phyloP scores from a whole-genome alignment of 2,888 invertebrate species.

The Mythimna albipuncta region DNA sequence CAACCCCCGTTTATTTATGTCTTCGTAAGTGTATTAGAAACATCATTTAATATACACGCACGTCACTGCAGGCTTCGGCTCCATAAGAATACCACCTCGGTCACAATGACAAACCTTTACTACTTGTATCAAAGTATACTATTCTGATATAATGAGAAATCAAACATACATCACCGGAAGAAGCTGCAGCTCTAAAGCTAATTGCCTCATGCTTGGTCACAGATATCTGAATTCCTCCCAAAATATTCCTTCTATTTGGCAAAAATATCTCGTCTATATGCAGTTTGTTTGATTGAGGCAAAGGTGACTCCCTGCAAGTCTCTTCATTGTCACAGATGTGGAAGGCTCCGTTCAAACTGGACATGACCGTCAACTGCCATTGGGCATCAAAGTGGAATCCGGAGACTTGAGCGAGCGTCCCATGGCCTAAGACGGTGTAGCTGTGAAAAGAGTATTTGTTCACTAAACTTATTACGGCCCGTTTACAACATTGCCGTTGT shows the following conservation, averaged over 20 bases:
- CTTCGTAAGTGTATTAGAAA: too few species aligned
- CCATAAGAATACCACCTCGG: too few species aligned
- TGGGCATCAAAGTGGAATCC: slow-evolving; percentile 70
- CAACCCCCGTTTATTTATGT: too few species aligned
- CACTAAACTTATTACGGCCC: background rate
- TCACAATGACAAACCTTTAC: too few species aligned
- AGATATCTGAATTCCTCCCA: slow-evolving; percentile 80
- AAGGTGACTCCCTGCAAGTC: slow-evolving; percentile 70
- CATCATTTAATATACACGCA: too few species aligned
- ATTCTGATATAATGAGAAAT: background rate
- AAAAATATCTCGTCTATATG: slow-evolving; percentile 83
- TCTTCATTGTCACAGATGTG: slow-evolving; percentile 82
- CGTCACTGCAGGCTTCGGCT: too few species aligned
- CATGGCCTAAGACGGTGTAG: slow-evolving; percentile 83
- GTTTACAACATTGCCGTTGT: too few species aligned
- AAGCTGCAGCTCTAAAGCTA: slow-evolving; percentile 79
- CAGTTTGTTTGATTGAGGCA: slow-evolving; percentile 74
- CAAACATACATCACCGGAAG: slow-evolving; percentile 75
- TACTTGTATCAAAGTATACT: too few species aligned
- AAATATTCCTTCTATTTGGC: slow-evolving; percentile 83
- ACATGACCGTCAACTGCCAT: slow-evolving; percentile 83
- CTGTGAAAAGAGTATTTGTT: slow-evolving; percentile 62
- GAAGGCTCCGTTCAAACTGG: slow-evolving; percentile 74
- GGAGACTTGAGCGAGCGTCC: slow-evolving; percentile 67
- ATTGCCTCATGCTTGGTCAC: slow-evolving; percentile 78